Evolutionary conservation across 2,888 invertebrate species (phyloP), one percentile per base, ranked within the genome.

Genomic region (Sesia bembeciformis): DNA sequence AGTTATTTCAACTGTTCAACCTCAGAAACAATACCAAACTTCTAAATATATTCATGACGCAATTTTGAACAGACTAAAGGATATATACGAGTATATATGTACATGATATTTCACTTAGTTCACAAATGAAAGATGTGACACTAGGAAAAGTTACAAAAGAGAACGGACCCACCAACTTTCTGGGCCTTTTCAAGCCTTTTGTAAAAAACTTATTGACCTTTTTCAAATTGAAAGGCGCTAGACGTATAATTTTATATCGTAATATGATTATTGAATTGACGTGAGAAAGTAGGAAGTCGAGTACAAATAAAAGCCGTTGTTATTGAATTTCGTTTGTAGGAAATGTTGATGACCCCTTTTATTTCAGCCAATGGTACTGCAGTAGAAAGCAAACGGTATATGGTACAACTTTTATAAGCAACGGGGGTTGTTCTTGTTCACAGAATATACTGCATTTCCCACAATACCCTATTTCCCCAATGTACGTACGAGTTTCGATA

Each of bases 141-240:
- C 52, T 52, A 42, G 5, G 42, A 42, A 42, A 42, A 42, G 42
- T 42, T 42, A 5, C 5, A 7, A 42, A 42, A 5, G 42, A 42
- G 42, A 5, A 5, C 42, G 7, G 42, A 7, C 7, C 42, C 42
- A 3, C 5, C 50, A 5, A 38, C 39, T 52, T 49, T 62, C 63
- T 63, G 55, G 23, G 23, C 61, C 57, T 61, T 64, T 63, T 62
- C 60, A 64, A n/a, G 58, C 61, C 60, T 62, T 67, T 69, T 68
- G 63, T 67, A 56, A 59, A 62, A 66, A 67, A 69, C 66, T 69
- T 70, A 68, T 69, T 71, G 70, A 70, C 66, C 68, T 68, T 67
- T 73, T 66, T 60, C 56, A 52, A 61, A 60, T 63, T 59, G 57
- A 66, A 68, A 66, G 62, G 63, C 63, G 62, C 59, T 61, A 60